phyloP scores from a whole-genome alignment of 2,888 invertebrate genomes.

The Eilema depressum region DNA sequence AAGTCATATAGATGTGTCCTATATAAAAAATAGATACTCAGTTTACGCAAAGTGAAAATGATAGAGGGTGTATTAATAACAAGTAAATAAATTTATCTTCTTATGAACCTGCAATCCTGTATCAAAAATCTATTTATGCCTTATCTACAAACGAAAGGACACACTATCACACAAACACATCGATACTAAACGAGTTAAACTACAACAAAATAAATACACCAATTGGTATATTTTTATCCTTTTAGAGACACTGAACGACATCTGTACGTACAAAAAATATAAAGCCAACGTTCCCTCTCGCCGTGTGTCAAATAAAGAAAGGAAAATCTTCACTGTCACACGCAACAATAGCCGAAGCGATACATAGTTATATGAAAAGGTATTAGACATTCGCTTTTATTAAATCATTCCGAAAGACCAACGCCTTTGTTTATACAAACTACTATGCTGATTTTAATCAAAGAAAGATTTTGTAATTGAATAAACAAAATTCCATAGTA shows the following conservation, averaged over 20 bases:
- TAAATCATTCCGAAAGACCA: neutral
- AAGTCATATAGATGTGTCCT: neutral
- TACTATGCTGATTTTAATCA: too few species aligned
- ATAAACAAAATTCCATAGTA: too few species aligned
- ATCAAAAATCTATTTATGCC: slow-evolving; percentile 38
- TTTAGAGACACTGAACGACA: slow-evolving; percentile 37
- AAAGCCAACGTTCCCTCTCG: slow-evolving; percentile 38
- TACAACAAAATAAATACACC: slow-evolving; percentile 9
- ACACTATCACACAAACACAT: neutral
- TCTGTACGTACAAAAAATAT: slow-evolving; percentile 36
- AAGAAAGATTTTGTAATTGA: too few species aligned
- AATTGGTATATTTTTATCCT: slow-evolving; percentile 45
- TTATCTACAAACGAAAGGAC: slow-evolving; percentile 8
- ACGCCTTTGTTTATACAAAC: neutral
- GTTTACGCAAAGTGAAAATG: slow-evolving; percentile 13
- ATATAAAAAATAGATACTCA: too few species aligned
- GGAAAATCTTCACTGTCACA: slow-evolving; percentile 27
- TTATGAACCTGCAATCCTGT: slow-evolving; percentile 40
- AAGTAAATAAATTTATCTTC: slow-evolving; percentile 41
- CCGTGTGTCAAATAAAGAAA: slow-evolving; percentile 36
- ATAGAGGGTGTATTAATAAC: slow-evolving; percentile 35
- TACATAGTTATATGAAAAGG: neutral
- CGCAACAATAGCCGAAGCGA: neutral
- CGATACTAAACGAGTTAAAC: neutral
- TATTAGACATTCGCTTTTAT: neutral